Conservation (phyloP, 2,888 invertebrate species). For the Rugalucina vietnamica region DNA sequence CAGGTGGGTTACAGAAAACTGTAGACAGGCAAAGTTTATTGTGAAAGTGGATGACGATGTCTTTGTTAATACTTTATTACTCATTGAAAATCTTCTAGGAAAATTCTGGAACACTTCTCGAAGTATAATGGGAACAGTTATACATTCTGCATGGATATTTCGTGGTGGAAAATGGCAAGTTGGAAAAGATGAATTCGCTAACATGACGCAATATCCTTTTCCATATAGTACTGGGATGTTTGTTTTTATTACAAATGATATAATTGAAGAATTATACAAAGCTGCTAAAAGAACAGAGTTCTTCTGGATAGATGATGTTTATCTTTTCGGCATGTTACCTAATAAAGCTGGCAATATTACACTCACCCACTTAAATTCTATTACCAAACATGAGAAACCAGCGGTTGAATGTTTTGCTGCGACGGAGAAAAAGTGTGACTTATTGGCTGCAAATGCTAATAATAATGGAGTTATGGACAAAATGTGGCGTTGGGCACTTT, state of each 20-base stretch:
- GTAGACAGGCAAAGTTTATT: constrained; percentile 21
- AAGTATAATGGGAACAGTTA: not conserved
- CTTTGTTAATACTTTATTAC: constrained; percentile 19
- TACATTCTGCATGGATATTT: not conserved
- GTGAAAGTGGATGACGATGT: constrained; percentile 34
- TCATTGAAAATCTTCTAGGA: constrained; percentile 1
- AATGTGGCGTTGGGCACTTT: too few relatives aligned
- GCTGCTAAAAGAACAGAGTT: constrained; percentile 9
- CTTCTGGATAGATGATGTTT: constrained; percentile 41
- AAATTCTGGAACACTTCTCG: not conserved
- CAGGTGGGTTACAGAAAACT: constrained; percentile 20
- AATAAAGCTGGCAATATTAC: not conserved
- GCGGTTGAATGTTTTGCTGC: too few relatives aligned
- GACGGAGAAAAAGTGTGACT: too few relatives aligned
- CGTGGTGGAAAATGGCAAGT: constrained; percentile 31
- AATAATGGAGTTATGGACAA: too few relatives aligned
- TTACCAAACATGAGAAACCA: too few relatives aligned
- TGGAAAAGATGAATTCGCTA: constrained; percentile 6
- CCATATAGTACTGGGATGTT: constrained; percentile 13
- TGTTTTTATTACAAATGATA: constrained; percentile 35
- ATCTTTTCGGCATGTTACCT: constrained; percentile 27
- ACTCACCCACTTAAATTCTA: too few relatives aligned
- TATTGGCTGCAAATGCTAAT: too few relatives aligned
- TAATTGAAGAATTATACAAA: constrained; percentile 22
- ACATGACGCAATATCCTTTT: constrained; percentile 7